Conservation (phyloP, 2,113 vertebrate species). For the Rhadina sibilatrix region DNA sequence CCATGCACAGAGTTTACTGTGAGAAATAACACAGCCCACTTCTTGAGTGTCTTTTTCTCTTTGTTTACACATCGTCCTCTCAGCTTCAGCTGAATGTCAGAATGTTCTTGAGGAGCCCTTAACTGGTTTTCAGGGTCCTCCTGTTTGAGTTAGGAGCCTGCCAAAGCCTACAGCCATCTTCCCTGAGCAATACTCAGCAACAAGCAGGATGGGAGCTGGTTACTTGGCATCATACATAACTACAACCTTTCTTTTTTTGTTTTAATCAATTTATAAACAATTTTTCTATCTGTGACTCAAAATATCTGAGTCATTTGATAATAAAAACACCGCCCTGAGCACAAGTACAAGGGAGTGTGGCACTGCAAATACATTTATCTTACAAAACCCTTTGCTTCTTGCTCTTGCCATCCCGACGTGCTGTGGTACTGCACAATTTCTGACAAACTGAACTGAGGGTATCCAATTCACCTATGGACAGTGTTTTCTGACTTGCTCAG, state of each 20-base stretch:
- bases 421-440: neutral
- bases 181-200: neutral
- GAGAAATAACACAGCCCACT: neutral
- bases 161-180: neutral
- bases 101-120: neutral
- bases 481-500: neutral
- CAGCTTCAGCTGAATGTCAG: neutral
- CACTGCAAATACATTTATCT: neutral
- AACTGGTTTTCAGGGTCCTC: neutral
- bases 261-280: neutral
- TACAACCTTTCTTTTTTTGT: neutral
- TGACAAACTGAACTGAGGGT: neutral
- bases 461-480: neutral
- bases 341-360: neutral
- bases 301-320: neutral
- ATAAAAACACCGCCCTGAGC: neutral
- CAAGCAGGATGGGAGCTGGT: neutral
- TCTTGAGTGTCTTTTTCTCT: neutral
- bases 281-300: neutral
- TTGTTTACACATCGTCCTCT: neutral
- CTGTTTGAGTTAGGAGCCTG: neutral
- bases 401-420: rapidly evolving
- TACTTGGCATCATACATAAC: neutral
- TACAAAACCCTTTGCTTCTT: neutral
- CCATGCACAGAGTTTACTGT: neutral